Base-by-base conservation (phyloP, 2,888 invertebrate genomes). In the Apamea monoglypha region DNA sequence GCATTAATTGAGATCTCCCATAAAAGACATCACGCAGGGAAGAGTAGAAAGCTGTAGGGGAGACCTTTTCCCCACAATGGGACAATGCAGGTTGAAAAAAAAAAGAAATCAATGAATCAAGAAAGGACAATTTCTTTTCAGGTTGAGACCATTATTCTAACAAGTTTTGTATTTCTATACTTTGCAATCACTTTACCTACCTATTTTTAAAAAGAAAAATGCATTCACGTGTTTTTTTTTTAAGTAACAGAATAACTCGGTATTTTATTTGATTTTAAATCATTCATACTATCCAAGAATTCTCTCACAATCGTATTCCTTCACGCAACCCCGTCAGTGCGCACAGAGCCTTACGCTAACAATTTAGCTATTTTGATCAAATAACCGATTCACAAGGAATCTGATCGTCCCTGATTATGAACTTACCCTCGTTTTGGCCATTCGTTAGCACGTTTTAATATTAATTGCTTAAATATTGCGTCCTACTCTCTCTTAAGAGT, bases 381-480 rank as follows among this genome's bases (percentile, higher is more conserved):
- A 90, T 88, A 90, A 85, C 85, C 81, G 84, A 84, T 88, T 86
- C 89, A 81, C 82, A 81, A 85, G 89, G 85, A 86, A 88, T 86
- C 81, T 67, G 90, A 90, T 90, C 89, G 87, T 78, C 81, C 74
- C 79, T 86, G 90, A 89, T 90, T 89, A 87, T 83, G 74, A 83
- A 85, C 82, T 83, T 83, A 87, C 88, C 86, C 88, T 84, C 84
- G 64, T 85, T 86, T 87, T 53, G 80, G 80, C 82, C 80, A 89
- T 85, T 90, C 87, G 89, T 89, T 90, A 89, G 85, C 87, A 82
- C 87, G 88, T 81, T 87, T 90, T 89, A 89, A 89, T 89, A 89
- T 90, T 89, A 90, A 89, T 89, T 89, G 89, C 83, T 84, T 70
- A 67, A 74, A 75, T 81, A 76, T 77, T 72, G 25, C 59, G 10